Base-by-base conservation (phyloP, 1,140 invertebrate species). In the Plodia interpunctella region DNA sequence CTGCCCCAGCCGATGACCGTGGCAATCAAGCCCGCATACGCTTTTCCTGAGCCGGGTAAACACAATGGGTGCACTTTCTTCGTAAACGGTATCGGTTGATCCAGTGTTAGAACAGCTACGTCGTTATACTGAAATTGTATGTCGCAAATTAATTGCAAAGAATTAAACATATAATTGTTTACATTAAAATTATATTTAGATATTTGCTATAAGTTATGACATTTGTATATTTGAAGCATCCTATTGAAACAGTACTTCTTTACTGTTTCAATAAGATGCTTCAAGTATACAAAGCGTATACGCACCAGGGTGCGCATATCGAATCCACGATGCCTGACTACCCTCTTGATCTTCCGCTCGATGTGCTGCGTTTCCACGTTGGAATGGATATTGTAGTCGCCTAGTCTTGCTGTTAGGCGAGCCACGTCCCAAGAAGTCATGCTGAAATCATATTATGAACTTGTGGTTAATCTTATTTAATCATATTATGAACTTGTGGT, bases 401-500 rank as follows among this genome's bases (percentile, higher is more conserved):
- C 96, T 10, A 97, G 88, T 58, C 94, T 92, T 0, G 96, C 95
- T 1, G 94, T 95, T 18, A 97, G 72, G 56, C 94, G 92, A 0
- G 95, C 94, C 0, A 97, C 96, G 80, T 97, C 96, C 93, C 94
- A 95, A 0, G 95, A 95, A 51, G 93, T 96, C 96, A 97, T 97
- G 59, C 96, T 97, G 80, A 15, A 92, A 91, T 53, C 60, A 60
- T 35, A 11, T 35, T 13, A 13, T 35, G 8, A 9, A 35, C 13
- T 5, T 35, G 13, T 11, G 21, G 21, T 25, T 3, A 25, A 25
- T 25, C 21, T 25, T 25, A 25, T 6, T 25, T 25, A 25, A 25
- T 25, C 21, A 6, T 35, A 11, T 35, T 13, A 13, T 35, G 8
- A 9, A 35, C 13, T 5, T 35, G 13, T 11, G 21, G 21, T 25